phyloP scores from a whole-genome alignment of 2,113 vertebrate species.

The Peromyscus maniculatus region DNA sequence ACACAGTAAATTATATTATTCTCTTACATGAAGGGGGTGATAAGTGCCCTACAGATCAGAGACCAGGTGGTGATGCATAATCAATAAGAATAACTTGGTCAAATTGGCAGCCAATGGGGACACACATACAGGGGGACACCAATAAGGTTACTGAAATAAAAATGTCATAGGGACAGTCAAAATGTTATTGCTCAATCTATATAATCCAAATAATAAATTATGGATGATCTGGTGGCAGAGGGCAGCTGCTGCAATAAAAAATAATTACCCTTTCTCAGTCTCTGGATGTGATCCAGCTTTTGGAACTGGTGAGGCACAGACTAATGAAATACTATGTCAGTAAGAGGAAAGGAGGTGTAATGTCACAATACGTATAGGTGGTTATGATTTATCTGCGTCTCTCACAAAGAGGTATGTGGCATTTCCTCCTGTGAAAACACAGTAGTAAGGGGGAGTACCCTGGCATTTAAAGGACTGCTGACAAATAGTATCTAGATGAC shows the following conservation, averaged over 20 bases:
- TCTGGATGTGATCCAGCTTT: conserved; percentile 53
- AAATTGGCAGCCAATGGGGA: background rate
- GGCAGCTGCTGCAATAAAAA: conserved; percentile 64
- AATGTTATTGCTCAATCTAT: conserved; percentile 58
- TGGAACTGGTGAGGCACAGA: background rate
- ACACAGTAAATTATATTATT: background rate
- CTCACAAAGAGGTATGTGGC: background rate
- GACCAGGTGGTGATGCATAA: background rate
- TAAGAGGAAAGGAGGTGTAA: background rate
- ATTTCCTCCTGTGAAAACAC: background rate
- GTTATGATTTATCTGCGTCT: background rate
- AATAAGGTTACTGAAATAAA: conserved; percentile 52
- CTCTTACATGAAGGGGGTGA: background rate
- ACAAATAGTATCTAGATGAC: background rate
- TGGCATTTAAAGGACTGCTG: background rate
- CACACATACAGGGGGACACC: background rate
- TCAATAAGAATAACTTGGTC: conserved; percentile 47
- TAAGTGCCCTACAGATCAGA: background rate
- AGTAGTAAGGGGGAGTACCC: background rate
- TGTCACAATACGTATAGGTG: background rate
- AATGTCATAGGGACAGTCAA: conserved; percentile 44
- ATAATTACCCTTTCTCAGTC: conserved; percentile 42
- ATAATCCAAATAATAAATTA: conserved; percentile 72
- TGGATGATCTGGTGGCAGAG: conserved; percentile 32
- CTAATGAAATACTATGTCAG: conserved; percentile 23